These are phyloP conservation scores for Henricia sp. DNA, from an alignment of 53 echinoderm and acorn worm species.

Conservation along the genomic window DNA sequence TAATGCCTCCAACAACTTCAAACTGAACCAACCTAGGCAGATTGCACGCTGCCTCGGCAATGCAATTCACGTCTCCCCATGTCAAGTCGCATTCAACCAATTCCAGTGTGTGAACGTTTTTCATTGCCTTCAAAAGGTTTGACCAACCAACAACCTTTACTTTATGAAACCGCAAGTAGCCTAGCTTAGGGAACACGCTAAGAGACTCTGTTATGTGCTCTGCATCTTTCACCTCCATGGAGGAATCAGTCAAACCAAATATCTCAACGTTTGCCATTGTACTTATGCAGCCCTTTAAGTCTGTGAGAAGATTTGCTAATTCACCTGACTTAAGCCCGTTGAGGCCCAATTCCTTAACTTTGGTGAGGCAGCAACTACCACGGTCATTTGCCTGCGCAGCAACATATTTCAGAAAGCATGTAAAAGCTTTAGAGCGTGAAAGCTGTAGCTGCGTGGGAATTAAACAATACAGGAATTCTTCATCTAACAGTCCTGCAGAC, in stretches of 20 bases:
- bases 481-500: not conserved
- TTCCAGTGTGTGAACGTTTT: not conserved
- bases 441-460: not conserved
- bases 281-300: not conserved
- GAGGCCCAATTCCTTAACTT: not conserved
- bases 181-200: too few relatives aligned
- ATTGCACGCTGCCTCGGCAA: not conserved
- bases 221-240: too few relatives aligned
- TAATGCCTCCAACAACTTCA: too few relatives aligned
- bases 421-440: not conserved
- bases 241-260: not conserved
- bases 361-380: not conserved
- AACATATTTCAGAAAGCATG: constrained; percentile 6
- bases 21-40: too few relatives aligned
- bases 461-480: constrained; percentile 10
- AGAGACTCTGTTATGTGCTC: too few relatives aligned
- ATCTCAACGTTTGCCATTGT: not conserved
- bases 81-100: not conserved
- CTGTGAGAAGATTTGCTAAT: not conserved
- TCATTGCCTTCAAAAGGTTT: too few relatives aligned
- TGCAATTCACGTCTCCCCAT: not conserved
- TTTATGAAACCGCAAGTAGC: too few relatives aligned
- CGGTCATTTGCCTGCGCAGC: not conserved
- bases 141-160: too few relatives aligned
- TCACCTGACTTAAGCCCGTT: not conserved